Conservation (phyloP, 2,797 vertebrate genomes). For the Triplophysa bombifrons region DNA sequence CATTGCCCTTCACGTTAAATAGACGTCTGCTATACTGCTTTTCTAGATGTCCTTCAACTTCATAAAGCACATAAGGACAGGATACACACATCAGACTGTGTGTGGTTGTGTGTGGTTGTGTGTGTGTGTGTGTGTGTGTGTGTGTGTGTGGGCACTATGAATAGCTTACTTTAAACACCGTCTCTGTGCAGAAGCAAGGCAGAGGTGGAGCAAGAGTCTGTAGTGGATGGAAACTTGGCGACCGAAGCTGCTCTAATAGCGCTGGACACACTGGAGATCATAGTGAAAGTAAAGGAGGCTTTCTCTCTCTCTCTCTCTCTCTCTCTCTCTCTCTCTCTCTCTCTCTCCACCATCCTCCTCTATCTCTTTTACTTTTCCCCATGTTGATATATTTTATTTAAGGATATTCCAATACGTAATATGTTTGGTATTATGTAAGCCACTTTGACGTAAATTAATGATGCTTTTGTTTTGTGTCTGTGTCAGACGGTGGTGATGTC, state of each 20-base stretch:
- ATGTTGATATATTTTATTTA: not conserved
- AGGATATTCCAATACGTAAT: not conserved
- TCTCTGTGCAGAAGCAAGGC: slow-evolving; percentile 79
- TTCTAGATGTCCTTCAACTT: slow-evolving; percentile 10
- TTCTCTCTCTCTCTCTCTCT: not conserved
- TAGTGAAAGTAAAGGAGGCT: slow-evolving; percentile 82
- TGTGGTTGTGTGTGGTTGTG: not conserved
- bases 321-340: too few species aligned
- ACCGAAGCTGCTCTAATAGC: slow-evolving; percentile 87
- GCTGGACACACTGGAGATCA: slow-evolving; percentile 87
- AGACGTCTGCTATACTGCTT: not conserved
- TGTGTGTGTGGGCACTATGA: slow-evolving; percentile 21
- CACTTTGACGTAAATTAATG: not conserved
- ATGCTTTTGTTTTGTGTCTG: slow-evolving; percentile 19
- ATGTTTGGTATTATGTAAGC: not conserved
- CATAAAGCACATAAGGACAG: slow-evolving; percentile 38
- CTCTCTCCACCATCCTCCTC: not conserved
- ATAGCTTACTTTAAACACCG: slow-evolving; percentile 27
- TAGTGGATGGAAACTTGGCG: slow-evolving; percentile 89
- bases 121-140: slow-evolving; percentile 33
- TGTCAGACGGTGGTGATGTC: slow-evolving; percentile 81
- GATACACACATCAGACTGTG: not conserved
- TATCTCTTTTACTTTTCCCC: not conserved
- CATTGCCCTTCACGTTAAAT: not conserved
- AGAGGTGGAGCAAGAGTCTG: slow-evolving; percentile 89